Percentiles rank a stretch among this genome's conserved stretches.
These are phyloP conservation scores for Alviniconcha strummeri DNA, from an alignment of 2,888 invertebrate species.

Conservation along the genomic window DNA sequence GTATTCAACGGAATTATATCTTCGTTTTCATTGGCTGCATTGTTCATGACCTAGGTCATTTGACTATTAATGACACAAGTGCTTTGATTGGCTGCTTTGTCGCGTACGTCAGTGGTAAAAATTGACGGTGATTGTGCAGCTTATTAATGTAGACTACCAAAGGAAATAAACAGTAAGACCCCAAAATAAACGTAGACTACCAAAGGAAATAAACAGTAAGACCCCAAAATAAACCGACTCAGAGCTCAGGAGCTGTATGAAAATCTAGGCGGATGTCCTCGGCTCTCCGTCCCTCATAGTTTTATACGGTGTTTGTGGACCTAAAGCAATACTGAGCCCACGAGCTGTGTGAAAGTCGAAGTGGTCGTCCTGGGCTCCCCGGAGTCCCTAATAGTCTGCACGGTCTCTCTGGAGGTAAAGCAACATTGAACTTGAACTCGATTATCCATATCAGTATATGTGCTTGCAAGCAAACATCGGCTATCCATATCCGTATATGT, in stretches of 20 bases:
- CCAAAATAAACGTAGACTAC: background rate
- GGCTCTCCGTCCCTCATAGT: too few relatives aligned
- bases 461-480: too few relatives aligned
- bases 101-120: conserved; percentile 26
- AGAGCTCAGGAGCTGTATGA: background rate
- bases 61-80: conserved; percentile 18
- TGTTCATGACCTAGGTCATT: conserved; percentile 28
- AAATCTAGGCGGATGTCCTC: background rate
- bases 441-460: too few relatives aligned
- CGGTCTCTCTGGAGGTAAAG: too few relatives aligned
- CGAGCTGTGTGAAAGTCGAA: too few relatives aligned
- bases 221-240: background rate
- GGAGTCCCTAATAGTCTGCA: too few relatives aligned
- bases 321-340: too few relatives aligned
- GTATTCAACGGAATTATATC: conserved; percentile 40
- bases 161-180: background rate
- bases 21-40: conserved; percentile 39
- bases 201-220: background rate
- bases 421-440: too few relatives aligned
- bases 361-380: too few relatives aligned
- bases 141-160: background rate
- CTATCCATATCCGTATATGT: too few relatives aligned
- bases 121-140: conserved; percentile 7
- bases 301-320: too few relatives aligned
- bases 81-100: conserved; percentile 30